Base-by-base conservation (phyloP, 2,797 vertebrate genomes). In the Enteromius argenteus region DNA sequence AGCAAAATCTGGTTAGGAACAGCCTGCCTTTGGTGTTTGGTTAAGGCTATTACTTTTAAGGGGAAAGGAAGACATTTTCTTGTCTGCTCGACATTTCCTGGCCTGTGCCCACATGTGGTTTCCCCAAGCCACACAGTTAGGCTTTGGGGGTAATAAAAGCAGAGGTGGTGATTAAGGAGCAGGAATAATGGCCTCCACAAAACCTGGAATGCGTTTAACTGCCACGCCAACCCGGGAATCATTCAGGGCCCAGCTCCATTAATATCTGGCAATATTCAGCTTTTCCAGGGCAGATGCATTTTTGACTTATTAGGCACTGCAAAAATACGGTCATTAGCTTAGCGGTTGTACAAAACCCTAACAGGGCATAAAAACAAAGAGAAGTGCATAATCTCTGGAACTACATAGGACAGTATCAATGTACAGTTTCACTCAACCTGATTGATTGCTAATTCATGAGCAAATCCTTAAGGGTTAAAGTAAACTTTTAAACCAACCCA, bases 161-260 rank as follows among this genome's bases (percentile, higher is more conserved):
- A 77, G 88, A 93, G 92, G 92, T 92, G 93, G 93, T 94, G 93
- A 94, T 95, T 95, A 95, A 94, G 93, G 93, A 92, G 89, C 92
- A 94, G 92, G 91, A 95, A 95, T 95, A 95, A 95, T 93, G 92
- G 94, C 93, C 93, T 92, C 92, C 91, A 94, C 93, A 94, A 95
- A 95, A 93, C 91, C 90, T 93, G 93, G 94, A 95, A 95, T 95
- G 94, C 85, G 77, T 93, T 94, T 94, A 94, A 95, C 93, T 90
- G 86, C 88, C 90, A 91, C 88, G 90, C 84, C 80, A 79, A 91
- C 90, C 91, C 90, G 80, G 77, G 88, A 91, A 92, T 92, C 83
- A 84, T 90, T 92, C 88, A 89, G 92, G 58, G 84, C 90, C 90
- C 80, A 87, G 86, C 46, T 69, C 86, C 87, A 56, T 91, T 92